A percentile compares a stretch with the other conserved stretches of the same genome.
Conservation (phyloP, 2,888 invertebrate genomes). For the Perithous albicinctus region DNA sequence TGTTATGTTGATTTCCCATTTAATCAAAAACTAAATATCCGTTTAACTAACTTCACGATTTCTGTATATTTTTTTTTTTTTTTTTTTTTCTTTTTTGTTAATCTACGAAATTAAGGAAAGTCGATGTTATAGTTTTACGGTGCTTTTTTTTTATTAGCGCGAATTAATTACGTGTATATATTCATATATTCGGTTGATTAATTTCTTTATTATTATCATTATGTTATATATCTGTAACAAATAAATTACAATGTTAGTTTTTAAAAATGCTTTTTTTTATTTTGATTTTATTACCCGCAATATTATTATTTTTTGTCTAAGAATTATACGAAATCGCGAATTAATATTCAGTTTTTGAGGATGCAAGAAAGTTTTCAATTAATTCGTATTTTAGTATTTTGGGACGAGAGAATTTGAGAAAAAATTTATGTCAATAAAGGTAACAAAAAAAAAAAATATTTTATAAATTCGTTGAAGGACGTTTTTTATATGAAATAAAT, state of each 20-base stretch:
- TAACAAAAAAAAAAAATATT: no score
- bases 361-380: no score
- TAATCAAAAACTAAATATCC: conserved; percentile 15
- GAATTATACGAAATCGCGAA: background rate
- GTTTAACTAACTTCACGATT: conserved; percentile 1
- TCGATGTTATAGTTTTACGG: conserved; percentile 17
- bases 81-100: no score
- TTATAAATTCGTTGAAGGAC: no score
- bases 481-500: no score
- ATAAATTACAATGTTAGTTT: conserved; percentile 49
- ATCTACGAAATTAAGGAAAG: conserved; percentile 1
- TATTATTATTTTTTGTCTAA: background rate
- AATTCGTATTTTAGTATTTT: no score
- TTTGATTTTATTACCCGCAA: conserved; percentile 25
- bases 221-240: conserved; percentile 41
- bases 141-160: conserved; percentile 28
- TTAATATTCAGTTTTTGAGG: background rate
- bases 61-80: conserved; percentile 26
- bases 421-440: no score
- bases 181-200: conserved; percentile 45
- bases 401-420: no score
- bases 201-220: conserved; percentile 53
- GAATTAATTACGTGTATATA: conserved; percentile 55
- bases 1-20: background rate
- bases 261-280: background rate